Conservation (phyloP, 2,797 vertebrate species). For the Thripadectes ignobilis region DNA sequence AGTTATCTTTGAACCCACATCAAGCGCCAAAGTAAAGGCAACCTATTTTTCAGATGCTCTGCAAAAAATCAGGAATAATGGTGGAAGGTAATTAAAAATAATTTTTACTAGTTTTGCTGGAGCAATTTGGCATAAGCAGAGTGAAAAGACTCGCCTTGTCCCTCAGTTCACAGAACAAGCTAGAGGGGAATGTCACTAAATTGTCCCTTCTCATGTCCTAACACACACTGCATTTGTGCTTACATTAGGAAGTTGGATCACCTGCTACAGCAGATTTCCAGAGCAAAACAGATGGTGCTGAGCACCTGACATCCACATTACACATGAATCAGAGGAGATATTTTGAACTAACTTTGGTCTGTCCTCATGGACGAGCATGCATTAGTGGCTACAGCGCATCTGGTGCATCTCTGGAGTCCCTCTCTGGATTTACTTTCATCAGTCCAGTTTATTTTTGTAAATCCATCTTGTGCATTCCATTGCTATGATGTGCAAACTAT, state of each 20-base stretch:
- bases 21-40: background rate
- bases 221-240: background rate
- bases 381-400: background rate
- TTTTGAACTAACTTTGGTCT: conserved; percentile 27
- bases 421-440: conserved; percentile 18
- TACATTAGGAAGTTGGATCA: background rate
- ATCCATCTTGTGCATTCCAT: background rate
- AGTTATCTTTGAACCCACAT: background rate
- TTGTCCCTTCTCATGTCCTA: background rate
- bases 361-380: background rate
- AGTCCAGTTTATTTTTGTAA: conserved; percentile 38
- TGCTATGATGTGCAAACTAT: background rate
- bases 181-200: background rate
- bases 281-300: background rate
- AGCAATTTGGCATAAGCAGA: background rate
- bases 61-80: background rate
- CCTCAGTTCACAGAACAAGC: background rate
- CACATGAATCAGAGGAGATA: background rate
- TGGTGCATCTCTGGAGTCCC: background rate
- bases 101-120: background rate
- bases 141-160: background rate
- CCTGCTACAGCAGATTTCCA: conserved; percentile 20
- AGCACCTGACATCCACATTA: conserved; percentile 19
- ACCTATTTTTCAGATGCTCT: background rate
- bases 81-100: background rate